Conservation (phyloP, 2,113 vertebrate species). For the Procavia capensis region DNA sequence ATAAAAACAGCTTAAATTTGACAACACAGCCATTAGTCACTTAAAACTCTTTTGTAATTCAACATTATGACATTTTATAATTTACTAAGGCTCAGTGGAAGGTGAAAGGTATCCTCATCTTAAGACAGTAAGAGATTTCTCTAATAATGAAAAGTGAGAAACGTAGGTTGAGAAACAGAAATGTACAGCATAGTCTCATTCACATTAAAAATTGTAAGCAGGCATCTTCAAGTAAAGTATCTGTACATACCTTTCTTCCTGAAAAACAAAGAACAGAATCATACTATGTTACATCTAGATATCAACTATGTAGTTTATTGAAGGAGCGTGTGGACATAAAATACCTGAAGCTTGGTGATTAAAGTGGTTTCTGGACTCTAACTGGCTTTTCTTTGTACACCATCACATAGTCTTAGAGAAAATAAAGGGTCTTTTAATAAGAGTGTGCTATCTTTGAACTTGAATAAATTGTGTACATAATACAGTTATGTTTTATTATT, state of each 20-base stretch:
- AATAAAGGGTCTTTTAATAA: too few species aligned
- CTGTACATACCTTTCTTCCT: neutral
- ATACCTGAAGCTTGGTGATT: neutral
- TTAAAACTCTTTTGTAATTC: neutral
- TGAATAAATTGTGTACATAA: too few species aligned
- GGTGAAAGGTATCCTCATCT: neutral
- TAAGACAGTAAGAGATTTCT: neutral
- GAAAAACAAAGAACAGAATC: conserved; percentile 36
- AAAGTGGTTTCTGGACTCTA: neutral
- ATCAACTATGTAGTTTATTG: neutral
- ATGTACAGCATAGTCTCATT: neutral
- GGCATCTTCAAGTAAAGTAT: conserved; percentile 4
- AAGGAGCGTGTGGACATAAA: neutral
- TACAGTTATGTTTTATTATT: too few species aligned
- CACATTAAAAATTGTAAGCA: neutral
- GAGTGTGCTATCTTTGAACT: too few species aligned
- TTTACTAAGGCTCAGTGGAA: neutral
- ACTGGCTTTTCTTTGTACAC: neutral
- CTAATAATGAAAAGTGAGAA: conserved; percentile 31
- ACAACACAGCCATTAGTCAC: neutral
- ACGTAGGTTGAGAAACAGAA: neutral
- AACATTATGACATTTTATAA: neutral
- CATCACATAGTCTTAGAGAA: neutral
- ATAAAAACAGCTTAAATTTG: neutral
- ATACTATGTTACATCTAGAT: conserved; percentile 6